Evolutionary conservation across 2,797 vertebrate species (phyloP).

Genomic region (Epinephelus awoara): DNA sequence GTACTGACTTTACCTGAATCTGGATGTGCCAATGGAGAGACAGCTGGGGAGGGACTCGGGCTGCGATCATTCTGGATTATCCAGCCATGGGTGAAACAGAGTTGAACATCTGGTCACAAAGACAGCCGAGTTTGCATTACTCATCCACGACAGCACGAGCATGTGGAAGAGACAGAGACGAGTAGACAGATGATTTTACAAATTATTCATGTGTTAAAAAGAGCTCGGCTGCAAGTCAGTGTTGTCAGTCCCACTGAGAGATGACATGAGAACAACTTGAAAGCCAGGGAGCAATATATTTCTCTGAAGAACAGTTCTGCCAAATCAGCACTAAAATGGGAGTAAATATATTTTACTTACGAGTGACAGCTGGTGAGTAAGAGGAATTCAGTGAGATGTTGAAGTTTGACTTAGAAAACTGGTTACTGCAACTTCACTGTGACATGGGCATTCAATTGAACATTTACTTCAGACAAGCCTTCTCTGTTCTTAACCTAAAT

Average conservation of each 20-base stretch:
- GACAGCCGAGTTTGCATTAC: conserved; percentile 66
- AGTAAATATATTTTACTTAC: background rate
- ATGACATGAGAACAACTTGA: conserved; percentile 16
- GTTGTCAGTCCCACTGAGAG: conserved; percentile 7
- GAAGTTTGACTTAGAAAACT: background rate
- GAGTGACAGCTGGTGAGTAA: background rate
- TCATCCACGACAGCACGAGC: conserved; percentile 46
- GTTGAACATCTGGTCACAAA: conserved; percentile 78
- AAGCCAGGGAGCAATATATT: background rate
- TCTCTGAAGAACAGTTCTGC: conserved; percentile 3
- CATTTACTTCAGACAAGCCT: background rate
- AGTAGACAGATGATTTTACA: conserved; percentile 23
- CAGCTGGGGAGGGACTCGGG: conserved; percentile 12
- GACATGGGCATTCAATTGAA: background rate
- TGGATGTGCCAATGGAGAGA: conserved; percentile 9
- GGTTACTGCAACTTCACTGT: background rate
- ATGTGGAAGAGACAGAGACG: conserved; percentile 21
- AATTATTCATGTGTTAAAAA: conserved; percentile 23
- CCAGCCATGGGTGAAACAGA: conserved; percentile 64
- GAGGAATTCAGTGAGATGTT: background rate
- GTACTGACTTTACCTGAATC: conserved; percentile 20
- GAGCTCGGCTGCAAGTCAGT: background rate
- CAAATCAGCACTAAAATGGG: conserved; percentile 7
- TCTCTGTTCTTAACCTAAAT: background rate
- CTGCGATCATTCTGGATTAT: conserved; percentile 51